A percentile compares a stretch with the other conserved stretches of the same genome.
Evolutionary conservation across 1,140 invertebrate species (phyloP).

Genomic region (Anastrepha ludens): DNA sequence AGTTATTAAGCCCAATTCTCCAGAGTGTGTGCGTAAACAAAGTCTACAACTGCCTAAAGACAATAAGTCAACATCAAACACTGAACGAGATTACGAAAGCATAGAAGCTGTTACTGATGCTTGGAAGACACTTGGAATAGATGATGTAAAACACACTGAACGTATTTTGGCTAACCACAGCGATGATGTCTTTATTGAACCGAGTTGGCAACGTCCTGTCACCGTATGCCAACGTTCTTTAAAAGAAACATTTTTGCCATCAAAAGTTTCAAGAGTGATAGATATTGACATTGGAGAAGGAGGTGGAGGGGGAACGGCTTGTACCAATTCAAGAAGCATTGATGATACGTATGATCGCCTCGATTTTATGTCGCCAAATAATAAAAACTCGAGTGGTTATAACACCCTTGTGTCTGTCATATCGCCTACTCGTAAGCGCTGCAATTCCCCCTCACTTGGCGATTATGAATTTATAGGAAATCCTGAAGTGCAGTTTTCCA

Average conservation of each 20-base stretch:
- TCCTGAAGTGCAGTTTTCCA: constrained; percentile 75
- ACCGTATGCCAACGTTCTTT: constrained; percentile 60
- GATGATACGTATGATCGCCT: constrained; percentile 83
- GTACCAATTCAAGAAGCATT: constrained; percentile 46
- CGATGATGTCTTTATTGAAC: constrained; percentile 40
- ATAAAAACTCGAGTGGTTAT: constrained; percentile 81
- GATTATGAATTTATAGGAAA: constrained; percentile 71
- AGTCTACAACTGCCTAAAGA: constrained; percentile 62
- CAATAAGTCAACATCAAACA: constrained; percentile 61
- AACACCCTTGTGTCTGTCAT: constrained; percentile 78
- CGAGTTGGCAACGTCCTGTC: constrained; percentile 57
- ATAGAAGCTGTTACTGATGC: constrained; percentile 79
- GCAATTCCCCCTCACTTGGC: constrained; percentile 64
- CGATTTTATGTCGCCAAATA: constrained; percentile 86
- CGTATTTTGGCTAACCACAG: constrained; percentile 58
- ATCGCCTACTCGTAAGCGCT: constrained; percentile 68
- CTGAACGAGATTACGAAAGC: constrained; percentile 70
- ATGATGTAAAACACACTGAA: constrained; percentile 81
- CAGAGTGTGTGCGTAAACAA: constrained; percentile 57
- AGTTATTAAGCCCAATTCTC: constrained; percentile 66
- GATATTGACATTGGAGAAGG: constrained; percentile 71
- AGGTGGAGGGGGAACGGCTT: background rate
- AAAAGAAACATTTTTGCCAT: constrained; percentile 63
- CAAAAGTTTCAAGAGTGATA: constrained; percentile 64
- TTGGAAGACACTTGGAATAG: constrained; percentile 85